Percentiles rank a stretch among this genome's conserved stretches.
These are phyloP conservation scores for Brachionus manjavacas DNA, from an alignment of 1,140 invertebrate genomes.

Conservation along the genomic window DNA sequence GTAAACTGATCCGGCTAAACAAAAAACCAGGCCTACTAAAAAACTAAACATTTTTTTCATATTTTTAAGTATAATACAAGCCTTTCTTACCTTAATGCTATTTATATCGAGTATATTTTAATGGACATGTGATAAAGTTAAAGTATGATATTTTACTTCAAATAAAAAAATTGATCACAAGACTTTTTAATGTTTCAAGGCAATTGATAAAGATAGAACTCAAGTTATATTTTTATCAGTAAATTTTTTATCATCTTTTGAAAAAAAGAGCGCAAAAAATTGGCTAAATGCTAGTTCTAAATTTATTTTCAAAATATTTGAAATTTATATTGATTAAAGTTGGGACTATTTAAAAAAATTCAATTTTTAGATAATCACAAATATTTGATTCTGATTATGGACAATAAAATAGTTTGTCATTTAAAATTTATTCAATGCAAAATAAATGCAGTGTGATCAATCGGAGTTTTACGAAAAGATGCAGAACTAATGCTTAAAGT, in stretches of 20 bases:
- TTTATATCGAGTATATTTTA: not conserved
- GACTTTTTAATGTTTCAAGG: not conserved
- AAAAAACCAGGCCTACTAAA: not conserved
- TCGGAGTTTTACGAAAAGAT: not conserved
- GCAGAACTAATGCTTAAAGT: not conserved
- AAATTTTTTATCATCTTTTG: not conserved
- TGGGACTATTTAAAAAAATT: not conserved
- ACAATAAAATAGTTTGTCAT: not conserved
- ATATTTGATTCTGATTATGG: not conserved
- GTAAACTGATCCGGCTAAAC: not conserved
- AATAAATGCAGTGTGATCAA: not conserved
- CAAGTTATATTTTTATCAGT: not conserved
- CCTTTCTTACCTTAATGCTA: not conserved
- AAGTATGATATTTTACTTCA: not conserved
- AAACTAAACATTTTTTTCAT: not conserved
- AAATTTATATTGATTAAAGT: not conserved
- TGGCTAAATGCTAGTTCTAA: not conserved
- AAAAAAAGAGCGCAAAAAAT: not conserved
- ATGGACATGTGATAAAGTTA: slow-evolving; percentile 27
- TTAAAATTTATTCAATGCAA: not conserved
- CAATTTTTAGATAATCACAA: not conserved
- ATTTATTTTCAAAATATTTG: not conserved
- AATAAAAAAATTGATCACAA: slow-evolving; percentile 8
- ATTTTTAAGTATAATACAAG: not conserved
- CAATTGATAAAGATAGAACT: not conserved